phyloP scores from a whole-genome alignment of 2,888 invertebrate species.

The Drosophila neutralis region DNA sequence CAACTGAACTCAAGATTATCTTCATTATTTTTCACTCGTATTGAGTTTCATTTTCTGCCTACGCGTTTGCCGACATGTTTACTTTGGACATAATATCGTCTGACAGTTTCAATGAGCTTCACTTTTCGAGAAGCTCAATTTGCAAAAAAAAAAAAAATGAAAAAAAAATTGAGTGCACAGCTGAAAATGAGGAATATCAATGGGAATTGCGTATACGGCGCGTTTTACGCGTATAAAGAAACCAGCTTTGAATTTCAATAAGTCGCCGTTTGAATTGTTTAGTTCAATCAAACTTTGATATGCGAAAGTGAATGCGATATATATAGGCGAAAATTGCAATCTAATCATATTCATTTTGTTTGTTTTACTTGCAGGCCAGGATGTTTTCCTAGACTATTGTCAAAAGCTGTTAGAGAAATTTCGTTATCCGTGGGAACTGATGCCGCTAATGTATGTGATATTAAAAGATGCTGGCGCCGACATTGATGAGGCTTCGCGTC shows the following conservation, averaged over 20 bases:
- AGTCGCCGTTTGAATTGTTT: slow-evolving; percentile 36
- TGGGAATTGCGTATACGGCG: slow-evolving; percentile 44
- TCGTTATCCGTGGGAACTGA: slow-evolving; percentile 92
- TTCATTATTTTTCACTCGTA: slow-evolving; percentile 13
- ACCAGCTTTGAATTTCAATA: slow-evolving; percentile 13
- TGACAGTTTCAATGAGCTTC: slow-evolving; percentile 17
- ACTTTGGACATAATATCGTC: slow-evolving; percentile 44
- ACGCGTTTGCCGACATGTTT: slow-evolving; percentile 67
- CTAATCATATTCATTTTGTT: slow-evolving; percentile 31
- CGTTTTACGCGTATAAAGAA: not conserved
- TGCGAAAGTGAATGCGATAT: slow-evolving; percentile 1
- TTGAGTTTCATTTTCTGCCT: slow-evolving; percentile 65
- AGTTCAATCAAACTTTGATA: slow-evolving; percentile 20
- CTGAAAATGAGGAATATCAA: slow-evolving; percentile 26
- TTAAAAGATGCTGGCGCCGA: slow-evolving; percentile 91
- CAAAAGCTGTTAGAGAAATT: slow-evolving; percentile 91
- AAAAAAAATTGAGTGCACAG: slow-evolving; percentile 29
- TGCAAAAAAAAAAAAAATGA: not conserved
- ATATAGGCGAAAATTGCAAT: not conserved
- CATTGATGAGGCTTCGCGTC: slow-evolving; percentile 90
- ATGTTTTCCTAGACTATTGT: slow-evolving; percentile 89
- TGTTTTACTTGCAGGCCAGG: slow-evolving; percentile 85
- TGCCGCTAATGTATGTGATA: slow-evolving; percentile 92
- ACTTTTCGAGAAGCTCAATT: slow-evolving; percentile 2
- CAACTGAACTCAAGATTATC: slow-evolving; percentile 33